phyloP scores from a whole-genome alignment of 2,888 invertebrate species.

The Aphodius granarius region DNA sequence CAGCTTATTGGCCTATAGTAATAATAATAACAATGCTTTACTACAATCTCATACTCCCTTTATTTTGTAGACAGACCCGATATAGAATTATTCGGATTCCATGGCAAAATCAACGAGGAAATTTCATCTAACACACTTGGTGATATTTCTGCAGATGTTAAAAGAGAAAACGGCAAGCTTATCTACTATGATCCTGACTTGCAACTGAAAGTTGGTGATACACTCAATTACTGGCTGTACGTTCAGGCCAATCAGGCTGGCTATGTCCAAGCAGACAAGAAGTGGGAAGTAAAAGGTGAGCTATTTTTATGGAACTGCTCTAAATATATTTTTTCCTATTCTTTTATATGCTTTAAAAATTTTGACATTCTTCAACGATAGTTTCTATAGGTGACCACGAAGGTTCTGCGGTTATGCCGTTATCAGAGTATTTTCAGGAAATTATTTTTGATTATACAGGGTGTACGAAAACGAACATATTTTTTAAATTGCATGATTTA shows the following conservation, averaged over 20 bases:
- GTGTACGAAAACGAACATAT: too few species aligned
- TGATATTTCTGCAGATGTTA: constrained; percentile 56
- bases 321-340: too few species aligned
- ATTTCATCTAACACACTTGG: constrained; percentile 59
- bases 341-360: too few species aligned
- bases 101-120: constrained; percentile 63
- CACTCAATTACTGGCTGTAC: constrained; percentile 64
- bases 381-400: too few species aligned
- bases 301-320: too few species aligned
- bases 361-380: too few species aligned
- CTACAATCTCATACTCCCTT: neutral
- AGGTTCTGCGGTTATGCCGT: too few species aligned
- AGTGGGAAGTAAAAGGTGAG: constrained; percentile 54
- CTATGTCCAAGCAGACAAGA: constrained; percentile 53
- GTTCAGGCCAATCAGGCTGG: constrained; percentile 58
- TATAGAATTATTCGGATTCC: constrained; percentile 63
- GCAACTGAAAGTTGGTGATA: constrained; percentile 58
- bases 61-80: constrained; percentile 55
- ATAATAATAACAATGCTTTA: too few species aligned
- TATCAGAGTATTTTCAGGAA: too few species aligned
- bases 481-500: too few species aligned
- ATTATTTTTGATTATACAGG: too few species aligned
- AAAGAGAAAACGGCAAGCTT: constrained; percentile 57
- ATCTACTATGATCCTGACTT: constrained; percentile 54
- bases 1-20: too few species aligned